Evolutionary conservation across 2,797 vertebrate species (phyloP).

Genomic region (Propithecus deckenii): DNA sequence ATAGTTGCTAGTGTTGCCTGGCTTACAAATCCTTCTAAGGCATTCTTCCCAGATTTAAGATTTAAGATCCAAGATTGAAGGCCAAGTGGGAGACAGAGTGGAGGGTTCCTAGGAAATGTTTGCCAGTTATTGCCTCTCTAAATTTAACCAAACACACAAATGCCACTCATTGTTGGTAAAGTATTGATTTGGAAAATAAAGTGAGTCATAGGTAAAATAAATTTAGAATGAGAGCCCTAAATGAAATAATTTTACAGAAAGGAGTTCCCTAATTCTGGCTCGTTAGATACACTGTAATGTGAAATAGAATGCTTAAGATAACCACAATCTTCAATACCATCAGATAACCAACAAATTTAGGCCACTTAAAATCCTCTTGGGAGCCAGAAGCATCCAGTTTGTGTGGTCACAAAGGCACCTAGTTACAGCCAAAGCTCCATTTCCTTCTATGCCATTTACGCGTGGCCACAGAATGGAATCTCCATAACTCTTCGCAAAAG

Average conservation of each 20-base stretch:
- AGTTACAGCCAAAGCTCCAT: not conserved
- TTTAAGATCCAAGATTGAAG: not conserved
- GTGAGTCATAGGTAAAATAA: not conserved
- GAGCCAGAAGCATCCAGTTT: not conserved
- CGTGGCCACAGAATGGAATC: not conserved
- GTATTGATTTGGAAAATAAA: not conserved
- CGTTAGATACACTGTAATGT: not conserved
- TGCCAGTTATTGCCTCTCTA: not conserved
- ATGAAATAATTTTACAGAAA: not conserved
- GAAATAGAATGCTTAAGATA: not conserved
- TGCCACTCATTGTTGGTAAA: not conserved
- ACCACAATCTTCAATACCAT: not conserved
- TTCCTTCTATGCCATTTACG: not conserved
- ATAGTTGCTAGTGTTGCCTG: not conserved
- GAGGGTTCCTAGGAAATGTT: not conserved
- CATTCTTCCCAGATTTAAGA: not conserved
- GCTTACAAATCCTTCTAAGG: not conserved
- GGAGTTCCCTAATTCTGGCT: not conserved
- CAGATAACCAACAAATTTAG: not conserved
- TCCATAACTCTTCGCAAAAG: not conserved
- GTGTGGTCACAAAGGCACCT: not conserved
- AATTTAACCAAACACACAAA: not conserved
- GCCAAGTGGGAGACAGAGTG: not conserved
- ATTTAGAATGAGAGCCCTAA: not conserved
- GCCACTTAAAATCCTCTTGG: not conserved